phyloP scores from a whole-genome alignment of 2,113 vertebrate species.

The Crotophaga sulcirostris region DNA sequence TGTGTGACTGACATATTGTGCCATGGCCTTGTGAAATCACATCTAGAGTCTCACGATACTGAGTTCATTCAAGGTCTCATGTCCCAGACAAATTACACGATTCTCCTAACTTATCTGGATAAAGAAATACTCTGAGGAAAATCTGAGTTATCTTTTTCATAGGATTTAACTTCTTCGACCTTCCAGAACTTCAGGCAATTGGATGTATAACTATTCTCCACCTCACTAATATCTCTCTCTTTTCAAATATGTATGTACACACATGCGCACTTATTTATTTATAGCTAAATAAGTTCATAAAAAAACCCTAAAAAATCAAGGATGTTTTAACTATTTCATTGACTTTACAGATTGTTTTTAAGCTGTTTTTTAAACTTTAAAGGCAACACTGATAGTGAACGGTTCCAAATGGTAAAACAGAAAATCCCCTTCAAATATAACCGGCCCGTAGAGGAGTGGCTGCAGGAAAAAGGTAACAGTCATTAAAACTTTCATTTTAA shows the following conservation, averaged over 20 bases:
- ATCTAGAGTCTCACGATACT: not conserved
- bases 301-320: constrained; percentile 58
- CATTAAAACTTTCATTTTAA: constrained; percentile 86
- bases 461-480: constrained; percentile 99
- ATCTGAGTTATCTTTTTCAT: not conserved
- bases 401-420: constrained; percentile 99
- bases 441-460: constrained; percentile 98
- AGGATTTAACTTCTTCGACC: constrained; percentile 19
- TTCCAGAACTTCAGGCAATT: constrained; percentile 59
- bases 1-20: not conserved
- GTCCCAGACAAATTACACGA: not conserved
- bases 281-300: constrained; percentile 77
- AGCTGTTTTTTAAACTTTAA: constrained; percentile 99
- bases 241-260: constrained; percentile 12
- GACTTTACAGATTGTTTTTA: constrained; percentile 91
- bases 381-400: constrained; percentile 99
- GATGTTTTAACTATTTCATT: constrained; percentile 79
- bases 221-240: constrained; percentile 49
- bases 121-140: not conserved
- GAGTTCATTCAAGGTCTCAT: not conserved
- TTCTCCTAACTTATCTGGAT: not conserved
- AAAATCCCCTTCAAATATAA: constrained; percentile 99
- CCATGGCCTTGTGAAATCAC: not conserved
- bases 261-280: not conserved
- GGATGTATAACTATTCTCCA: constrained; percentile 60